Conservation (phyloP, 2,797 vertebrate species). For the Vipera latastei region DNA sequence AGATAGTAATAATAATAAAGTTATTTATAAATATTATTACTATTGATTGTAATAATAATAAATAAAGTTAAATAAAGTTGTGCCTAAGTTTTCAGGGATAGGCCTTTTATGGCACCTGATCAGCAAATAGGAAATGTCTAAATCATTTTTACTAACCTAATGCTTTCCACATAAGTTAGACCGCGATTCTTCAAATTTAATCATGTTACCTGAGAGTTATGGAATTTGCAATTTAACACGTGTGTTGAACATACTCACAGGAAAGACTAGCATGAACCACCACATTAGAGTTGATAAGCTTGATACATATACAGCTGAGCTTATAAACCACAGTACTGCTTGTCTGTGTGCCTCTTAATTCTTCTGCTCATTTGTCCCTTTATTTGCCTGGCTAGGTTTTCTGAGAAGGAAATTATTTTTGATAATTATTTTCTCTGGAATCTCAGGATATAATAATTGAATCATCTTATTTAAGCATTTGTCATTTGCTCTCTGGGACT, state of each 20-base stretch:
- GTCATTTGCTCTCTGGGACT: slow-evolving; percentile 59
- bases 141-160: not conserved
- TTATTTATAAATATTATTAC: too few species aligned
- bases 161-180: not conserved
- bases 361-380: slow-evolving; percentile 43
- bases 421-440: slow-evolving; percentile 58
- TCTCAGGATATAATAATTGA: slow-evolving; percentile 62
- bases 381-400: slow-evolving; percentile 49
- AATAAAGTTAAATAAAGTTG: not conserved
- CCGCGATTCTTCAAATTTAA: not conserved
- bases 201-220: not conserved
- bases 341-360: slow-evolving; percentile 27
- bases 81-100: not conserved
- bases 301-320: slow-evolving; percentile 22
- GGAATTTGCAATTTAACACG: not conserved
- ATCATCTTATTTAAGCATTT: slow-evolving; percentile 63
- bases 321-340: slow-evolving; percentile 22
- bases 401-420: slow-evolving; percentile 61
- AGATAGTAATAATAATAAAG: not conserved
- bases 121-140: not conserved
- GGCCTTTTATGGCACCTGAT: not conserved
- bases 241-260: not conserved
- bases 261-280: slow-evolving; percentile 18
- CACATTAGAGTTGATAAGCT: not conserved
- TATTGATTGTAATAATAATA: too few species aligned